Percentiles rank a stretch among this genome's conserved stretches.
Conservation (phyloP, 2,888 invertebrate species). For the Invenusta paracnida region DNA sequence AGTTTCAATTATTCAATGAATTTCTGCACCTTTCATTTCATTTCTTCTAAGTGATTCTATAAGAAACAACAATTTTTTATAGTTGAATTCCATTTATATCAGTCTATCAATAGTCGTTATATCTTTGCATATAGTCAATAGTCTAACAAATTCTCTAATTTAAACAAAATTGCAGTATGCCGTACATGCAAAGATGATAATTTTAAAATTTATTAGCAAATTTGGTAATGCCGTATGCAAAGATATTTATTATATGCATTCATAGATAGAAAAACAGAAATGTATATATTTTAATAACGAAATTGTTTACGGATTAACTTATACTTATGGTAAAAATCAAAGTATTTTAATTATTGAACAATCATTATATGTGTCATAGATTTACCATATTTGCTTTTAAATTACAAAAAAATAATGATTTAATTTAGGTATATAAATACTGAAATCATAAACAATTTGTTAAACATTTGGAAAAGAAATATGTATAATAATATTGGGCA, state of each 20-base stretch:
- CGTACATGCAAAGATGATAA: not conserved
- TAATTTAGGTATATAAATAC: no score
- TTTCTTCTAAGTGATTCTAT: not conserved
- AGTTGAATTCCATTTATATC: slow-evolving; percentile 1
- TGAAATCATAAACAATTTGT: no score
- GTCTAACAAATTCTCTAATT: slow-evolving; percentile 5
- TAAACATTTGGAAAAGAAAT: no score
- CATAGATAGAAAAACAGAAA: not conserved
- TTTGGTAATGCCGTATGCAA: not conserved
- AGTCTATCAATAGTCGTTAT: not conserved
- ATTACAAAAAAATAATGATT: no score
- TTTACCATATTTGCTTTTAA: no score
- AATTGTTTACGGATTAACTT: no score
- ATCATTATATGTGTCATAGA: no score
- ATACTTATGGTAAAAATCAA: no score
- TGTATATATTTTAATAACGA: not conserved
- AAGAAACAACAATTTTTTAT: not conserved
- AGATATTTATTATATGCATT: not conserved
- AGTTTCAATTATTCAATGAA: slow-evolving; percentile 12
- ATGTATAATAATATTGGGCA: no score
- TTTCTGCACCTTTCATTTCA: not conserved
- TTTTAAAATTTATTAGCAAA: not conserved
- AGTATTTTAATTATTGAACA: no score
- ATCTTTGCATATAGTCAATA: not conserved
- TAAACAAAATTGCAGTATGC: slow-evolving; percentile 11